Conservation (phyloP, 1,140 invertebrate genomes). For the Adelges cooleyi region DNA sequence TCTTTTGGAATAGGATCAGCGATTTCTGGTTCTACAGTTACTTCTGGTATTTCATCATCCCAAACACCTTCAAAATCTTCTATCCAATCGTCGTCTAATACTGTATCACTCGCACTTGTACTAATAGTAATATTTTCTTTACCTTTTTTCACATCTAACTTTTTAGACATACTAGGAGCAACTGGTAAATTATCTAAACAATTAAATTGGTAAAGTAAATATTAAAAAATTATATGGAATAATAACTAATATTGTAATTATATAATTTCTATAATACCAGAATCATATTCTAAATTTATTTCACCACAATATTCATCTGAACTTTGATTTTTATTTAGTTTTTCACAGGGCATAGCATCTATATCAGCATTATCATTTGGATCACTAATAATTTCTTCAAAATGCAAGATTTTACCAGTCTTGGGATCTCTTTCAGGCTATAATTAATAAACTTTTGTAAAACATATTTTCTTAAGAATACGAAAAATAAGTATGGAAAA, state of each 20-base stretch:
- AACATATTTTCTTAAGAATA: neutral
- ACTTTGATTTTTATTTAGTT: slow-evolving; percentile 38
- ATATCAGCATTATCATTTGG: slow-evolving; percentile 51
- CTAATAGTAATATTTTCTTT: slow-evolving; percentile 3
- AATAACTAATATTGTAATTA: slow-evolving; percentile 7
- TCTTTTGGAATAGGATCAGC: neutral
- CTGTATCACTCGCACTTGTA: neutral
- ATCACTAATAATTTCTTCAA: slow-evolving; percentile 51
- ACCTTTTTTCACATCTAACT: neutral
- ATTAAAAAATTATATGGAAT: slow-evolving; percentile 35
- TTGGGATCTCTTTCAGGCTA: slow-evolving; percentile 55
- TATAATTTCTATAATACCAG: slow-evolving; percentile 60
- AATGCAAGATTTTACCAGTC: slow-evolving; percentile 55
- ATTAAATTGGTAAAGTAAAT: neutral
- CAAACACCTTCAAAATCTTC: slow-evolving; percentile 2
- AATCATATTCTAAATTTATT: slow-evolving; percentile 52
- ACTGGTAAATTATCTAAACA: slow-evolving; percentile 20
- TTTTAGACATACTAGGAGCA: slow-evolving; percentile 2
- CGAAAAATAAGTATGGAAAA: neutral
- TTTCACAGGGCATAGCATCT: slow-evolving; percentile 62
- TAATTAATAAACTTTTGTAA: no score
- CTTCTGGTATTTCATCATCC: slow-evolving; percentile 11
- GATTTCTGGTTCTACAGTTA: neutral
- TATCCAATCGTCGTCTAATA: slow-evolving; percentile 14
- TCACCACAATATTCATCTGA: slow-evolving; percentile 47